Evolutionary conservation across 2,113 vertebrate genomes (phyloP), one percentile per base, ranked within the genome.

Genomic region (Fregetta grallaria): DNA sequence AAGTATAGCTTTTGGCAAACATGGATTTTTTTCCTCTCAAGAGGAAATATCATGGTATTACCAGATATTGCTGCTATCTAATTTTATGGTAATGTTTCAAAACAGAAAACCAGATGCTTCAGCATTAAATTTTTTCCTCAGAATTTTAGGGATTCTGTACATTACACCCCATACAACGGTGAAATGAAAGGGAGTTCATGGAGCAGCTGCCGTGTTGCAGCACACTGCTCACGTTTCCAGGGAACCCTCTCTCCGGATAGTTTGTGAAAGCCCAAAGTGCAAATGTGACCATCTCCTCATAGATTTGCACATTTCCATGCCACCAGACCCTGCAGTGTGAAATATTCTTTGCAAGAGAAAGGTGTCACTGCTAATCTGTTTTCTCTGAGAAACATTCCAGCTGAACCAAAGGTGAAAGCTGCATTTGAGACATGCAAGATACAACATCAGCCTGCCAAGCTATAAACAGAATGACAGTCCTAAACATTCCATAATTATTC

Each of bases 401-500:
- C 11, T 71, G 67, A 83, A 80, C 23, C 63, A 72, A 93, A 44
- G 44, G 72, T 86, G 67, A 86, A 91, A 86, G 52, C 40, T 36
- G 34, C 52, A 44, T 32, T 71, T 50, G 56, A 52, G 47, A 50
- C 20, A n/a, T 10, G 11, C 6, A 86, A 55, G 80, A 79, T 7
- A 65, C 9, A 62, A 21, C 29, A 75, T 83, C 85, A 79, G 27
- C 38, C 58, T 76, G 56, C 32, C 49, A 58, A 80, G 32, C 52
- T 58, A 49, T 36, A 27, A 86, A 44, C 53, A 84, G 10, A 75
- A 47, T 53, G 81, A 87, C 91, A 83, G 62, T 44, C 56, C 76
- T 92, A 52, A 83, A 42, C 13, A 61, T 67, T 62, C 62, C 76
- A 67, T 92, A 86, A 86, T 93, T 94, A 92, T 92, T 86, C 81